A percentile compares a stretch with the other conserved stretches of the same genome.
Evolutionary conservation across 53 echinoderm and acorn worm genomes (phyloP).

Genomic region (Temnopleurus reevesii): DNA sequence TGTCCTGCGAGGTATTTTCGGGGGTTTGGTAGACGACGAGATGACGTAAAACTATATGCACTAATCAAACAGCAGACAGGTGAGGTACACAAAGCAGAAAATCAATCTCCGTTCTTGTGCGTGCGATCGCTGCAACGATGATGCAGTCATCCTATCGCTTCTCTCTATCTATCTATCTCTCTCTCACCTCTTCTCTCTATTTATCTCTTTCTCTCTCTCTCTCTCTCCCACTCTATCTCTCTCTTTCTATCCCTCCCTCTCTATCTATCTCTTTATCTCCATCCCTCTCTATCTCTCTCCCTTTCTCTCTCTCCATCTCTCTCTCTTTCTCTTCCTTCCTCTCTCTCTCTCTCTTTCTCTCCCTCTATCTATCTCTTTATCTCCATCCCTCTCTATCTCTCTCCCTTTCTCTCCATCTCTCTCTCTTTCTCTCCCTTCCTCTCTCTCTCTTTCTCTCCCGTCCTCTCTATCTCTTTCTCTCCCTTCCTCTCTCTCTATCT

Average conservation of each 20-base stretch:
- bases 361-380: neutral
- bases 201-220: neutral
- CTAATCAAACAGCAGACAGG: slow-evolving; percentile 37
- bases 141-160: neutral
- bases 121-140: slow-evolving; percentile 8
- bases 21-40: neutral
- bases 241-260: neutral
- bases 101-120: slow-evolving; percentile 19
- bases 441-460: neutral
- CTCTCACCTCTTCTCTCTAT: neutral
- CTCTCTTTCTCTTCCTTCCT: neutral
- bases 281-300: neutral
- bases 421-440: neutral
- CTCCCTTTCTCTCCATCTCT: neutral
- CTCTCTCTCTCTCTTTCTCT: neutral
- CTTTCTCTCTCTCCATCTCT: neutral
- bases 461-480: neutral
- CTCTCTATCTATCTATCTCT: slow-evolving; percentile 15
- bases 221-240: neutral
- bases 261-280: too few relatives aligned
- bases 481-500: neutral
- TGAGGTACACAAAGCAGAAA: slow-evolving; percentile 32
- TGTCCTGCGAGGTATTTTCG: neutral
- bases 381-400: neutral
- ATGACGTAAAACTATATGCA: slow-evolving; percentile 15